Evolutionary conservation across 2,797 vertebrate genomes (phyloP).

Genomic region (Pantherophis alleghaniensis): DNA sequence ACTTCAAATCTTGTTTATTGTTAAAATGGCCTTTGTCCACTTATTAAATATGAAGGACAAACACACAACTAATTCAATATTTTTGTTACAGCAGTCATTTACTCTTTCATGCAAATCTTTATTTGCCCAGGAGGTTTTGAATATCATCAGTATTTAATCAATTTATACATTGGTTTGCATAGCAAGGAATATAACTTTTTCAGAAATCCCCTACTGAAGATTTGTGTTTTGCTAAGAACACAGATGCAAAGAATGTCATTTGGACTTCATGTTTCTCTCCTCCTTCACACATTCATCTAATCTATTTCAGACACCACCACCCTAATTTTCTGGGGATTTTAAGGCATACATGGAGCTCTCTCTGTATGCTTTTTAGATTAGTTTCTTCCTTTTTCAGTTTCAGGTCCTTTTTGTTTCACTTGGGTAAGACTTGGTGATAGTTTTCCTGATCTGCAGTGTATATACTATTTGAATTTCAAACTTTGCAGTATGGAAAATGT

Average conservation of each 20-base stretch:
- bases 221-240: not conserved
- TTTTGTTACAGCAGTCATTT: not conserved
- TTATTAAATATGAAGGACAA: not conserved
- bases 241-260: not conserved
- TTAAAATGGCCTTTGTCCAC: not conserved
- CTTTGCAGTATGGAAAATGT: not conserved
- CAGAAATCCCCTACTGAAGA: not conserved
- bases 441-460: not conserved
- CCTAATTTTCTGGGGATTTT: not conserved
- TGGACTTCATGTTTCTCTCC: not conserved
- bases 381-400: not conserved
- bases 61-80: too few species aligned
- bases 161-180: not conserved
- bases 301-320: not conserved
- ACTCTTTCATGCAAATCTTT: not conserved
- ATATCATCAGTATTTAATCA: not conserved
- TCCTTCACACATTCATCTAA: too few species aligned
- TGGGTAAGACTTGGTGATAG: not conserved
- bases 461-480: not conserved
- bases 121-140: not conserved
- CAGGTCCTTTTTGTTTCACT: not conserved
- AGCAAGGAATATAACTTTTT: not conserved
- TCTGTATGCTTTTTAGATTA: not conserved
- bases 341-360: too few species aligned
- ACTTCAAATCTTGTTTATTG: not conserved